These are phyloP conservation scores for Drosophila robusta DNA, from an alignment of 2,888 invertebrate species.

Conservation along the genomic window DNA sequence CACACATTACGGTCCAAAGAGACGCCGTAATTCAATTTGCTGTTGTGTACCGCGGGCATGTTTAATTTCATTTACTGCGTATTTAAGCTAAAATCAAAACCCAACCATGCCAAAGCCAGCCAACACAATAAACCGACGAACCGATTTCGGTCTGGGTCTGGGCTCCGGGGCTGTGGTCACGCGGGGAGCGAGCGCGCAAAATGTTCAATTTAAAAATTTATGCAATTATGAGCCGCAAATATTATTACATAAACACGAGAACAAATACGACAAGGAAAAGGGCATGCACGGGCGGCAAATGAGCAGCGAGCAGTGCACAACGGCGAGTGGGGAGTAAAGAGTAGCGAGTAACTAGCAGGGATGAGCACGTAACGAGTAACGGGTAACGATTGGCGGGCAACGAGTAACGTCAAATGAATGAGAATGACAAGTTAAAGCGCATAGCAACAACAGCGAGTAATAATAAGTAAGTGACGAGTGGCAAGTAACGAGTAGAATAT, in stretches of 20 bases:
- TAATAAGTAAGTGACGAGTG: too few species aligned
- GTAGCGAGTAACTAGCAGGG: neutral
- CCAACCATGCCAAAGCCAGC: constrained; percentile 37
- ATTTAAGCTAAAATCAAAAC: constrained; percentile 76
- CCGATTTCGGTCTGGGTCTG: constrained; percentile 9
- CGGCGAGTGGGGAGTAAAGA: neutral
- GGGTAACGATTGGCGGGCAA: neutral
- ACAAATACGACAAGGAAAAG: constrained; percentile 60
- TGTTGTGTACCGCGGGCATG: constrained; percentile 68
- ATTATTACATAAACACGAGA: constrained; percentile 77
- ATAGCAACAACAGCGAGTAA: too few species aligned
- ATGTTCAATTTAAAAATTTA: constrained; percentile 83
- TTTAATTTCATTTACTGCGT: constrained; percentile 80
- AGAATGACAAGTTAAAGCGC: too few species aligned
- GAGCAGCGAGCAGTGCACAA: constrained; percentile 25
- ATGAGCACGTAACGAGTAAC: neutral
- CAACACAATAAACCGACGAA: constrained; percentile 43
- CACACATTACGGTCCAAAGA: constrained; percentile 21
- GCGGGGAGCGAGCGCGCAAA: constrained; percentile 42
- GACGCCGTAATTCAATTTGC: constrained; percentile 57
- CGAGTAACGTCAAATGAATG: too few species aligned
- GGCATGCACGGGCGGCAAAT: constrained; percentile 32
- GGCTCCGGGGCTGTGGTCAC: constrained; percentile 34
- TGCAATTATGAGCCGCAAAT: constrained; percentile 84
- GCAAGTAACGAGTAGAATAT: neutral